A percentile compares a stretch with the other conserved stretches of the same genome.
phyloP scores from a whole-genome alignment of 2,797 vertebrate genomes.

The Furcifer pardalis region DNA sequence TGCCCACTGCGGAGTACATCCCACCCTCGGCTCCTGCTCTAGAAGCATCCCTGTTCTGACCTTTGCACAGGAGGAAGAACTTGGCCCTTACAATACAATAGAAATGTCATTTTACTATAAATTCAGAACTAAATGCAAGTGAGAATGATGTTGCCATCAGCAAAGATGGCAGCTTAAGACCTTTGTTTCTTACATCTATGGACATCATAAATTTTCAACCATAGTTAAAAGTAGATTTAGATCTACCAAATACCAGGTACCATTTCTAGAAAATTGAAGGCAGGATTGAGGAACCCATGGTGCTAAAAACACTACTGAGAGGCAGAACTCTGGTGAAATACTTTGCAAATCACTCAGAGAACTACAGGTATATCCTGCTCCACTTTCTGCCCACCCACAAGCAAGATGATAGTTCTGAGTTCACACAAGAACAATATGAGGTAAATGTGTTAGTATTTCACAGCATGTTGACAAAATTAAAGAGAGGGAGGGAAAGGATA shows the following conservation, averaged over 20 bases:
- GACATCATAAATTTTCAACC: neutral
- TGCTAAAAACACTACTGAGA: neutral
- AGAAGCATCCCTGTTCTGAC: neutral
- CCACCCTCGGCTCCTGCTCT: neutral
- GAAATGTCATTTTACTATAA: neutral
- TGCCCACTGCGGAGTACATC: no score
- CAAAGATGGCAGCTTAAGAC: neutral
- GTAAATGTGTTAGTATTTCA: no score
- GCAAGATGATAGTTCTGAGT: no score
- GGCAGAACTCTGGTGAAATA: neutral
- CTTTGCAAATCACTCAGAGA: neutral
- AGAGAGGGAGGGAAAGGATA: no score
- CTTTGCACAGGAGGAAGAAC: neutral
- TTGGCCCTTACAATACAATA: neutral
- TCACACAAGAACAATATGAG: neutral
- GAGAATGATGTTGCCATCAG: neutral
- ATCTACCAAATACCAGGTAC: neutral
- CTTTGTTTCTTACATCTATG: neutral
- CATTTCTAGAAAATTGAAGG: neutral
- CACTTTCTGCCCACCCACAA: neutral
- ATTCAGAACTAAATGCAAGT: neutral
- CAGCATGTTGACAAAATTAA: no score
- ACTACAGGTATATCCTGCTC: neutral
- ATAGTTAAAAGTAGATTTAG: neutral
- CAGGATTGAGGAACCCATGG: neutral